phyloP scores from a whole-genome alignment of 2,797 vertebrate species.

The Cossypha polioptera region DNA sequence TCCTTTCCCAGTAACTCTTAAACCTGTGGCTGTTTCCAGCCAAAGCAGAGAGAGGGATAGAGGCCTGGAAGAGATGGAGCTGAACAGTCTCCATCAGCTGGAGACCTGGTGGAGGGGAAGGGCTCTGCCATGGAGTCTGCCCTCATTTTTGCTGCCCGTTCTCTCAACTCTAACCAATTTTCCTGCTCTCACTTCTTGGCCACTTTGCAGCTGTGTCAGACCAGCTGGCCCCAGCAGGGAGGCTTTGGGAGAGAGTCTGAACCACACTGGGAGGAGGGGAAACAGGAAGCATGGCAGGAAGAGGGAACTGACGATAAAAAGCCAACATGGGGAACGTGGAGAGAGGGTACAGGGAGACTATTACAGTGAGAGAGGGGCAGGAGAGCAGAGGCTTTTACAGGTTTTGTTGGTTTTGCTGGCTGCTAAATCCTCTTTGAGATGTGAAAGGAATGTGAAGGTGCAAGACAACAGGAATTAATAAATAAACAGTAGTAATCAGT shows the following conservation, averaged over 20 bases:
- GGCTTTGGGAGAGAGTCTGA: neutral
- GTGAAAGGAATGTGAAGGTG: neutral
- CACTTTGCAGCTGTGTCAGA: neutral
- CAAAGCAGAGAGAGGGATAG: neutral
- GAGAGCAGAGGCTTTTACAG: neutral
- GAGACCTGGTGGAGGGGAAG: neutral
- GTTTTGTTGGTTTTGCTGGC: neutral
- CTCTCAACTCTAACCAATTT: neutral
- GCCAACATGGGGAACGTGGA: neutral
- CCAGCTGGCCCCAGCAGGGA: neutral
- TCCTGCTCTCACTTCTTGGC: neutral
- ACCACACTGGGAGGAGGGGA: neutral
- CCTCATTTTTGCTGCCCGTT: fast-evolving
- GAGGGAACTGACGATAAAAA: neutral
- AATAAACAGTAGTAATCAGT: neutral
- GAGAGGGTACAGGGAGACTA: neutral
- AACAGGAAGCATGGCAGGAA: neutral
- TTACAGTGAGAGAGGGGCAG: neutral
- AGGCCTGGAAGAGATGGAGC: neutral
- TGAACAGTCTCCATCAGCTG: neutral
- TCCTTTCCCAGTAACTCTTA: neutral
- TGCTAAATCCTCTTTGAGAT: neutral
- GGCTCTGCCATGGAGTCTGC: neutral
- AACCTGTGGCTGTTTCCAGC: neutral
- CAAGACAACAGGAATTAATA: neutral